Conservation (phyloP, 1,140 invertebrate genomes). For the Adoxophyes honmai region DNA sequence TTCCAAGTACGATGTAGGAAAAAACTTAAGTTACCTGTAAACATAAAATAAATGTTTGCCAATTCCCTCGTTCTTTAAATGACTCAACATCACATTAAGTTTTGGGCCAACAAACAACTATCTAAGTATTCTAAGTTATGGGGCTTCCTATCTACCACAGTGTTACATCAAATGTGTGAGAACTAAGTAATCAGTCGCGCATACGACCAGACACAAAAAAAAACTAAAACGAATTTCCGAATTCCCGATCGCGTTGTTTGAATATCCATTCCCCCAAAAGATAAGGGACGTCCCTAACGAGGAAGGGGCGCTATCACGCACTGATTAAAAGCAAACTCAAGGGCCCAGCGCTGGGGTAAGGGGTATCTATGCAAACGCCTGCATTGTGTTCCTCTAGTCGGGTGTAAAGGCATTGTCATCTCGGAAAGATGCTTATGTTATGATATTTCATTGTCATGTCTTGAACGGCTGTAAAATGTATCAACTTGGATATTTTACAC, state of each 20-base stretch:
- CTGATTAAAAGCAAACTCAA: slow-evolving; percentile 70
- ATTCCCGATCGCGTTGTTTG: slow-evolving; percentile 35
- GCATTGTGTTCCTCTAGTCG: neutral
- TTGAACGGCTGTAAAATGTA: no score
- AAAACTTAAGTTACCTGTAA: no score
- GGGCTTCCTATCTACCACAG: no score
- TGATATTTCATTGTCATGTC: neutral
- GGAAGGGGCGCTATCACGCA: slow-evolving; percentile 53
- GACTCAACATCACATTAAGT: no score
- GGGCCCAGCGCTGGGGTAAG: slow-evolving; percentile 35
- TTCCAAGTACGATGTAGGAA: no score
- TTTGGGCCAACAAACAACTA: no score
- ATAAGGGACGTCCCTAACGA: slow-evolving; percentile 35
- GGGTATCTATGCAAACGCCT: slow-evolving; percentile 23
- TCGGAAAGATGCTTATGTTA: neutral
- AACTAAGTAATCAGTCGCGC: neutral
- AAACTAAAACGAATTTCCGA: neutral
- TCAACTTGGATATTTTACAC: no score
- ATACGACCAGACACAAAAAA: neutral
- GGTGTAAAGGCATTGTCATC: neutral
- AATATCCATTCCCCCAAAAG: slow-evolving; percentile 31
- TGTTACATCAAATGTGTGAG: no score
- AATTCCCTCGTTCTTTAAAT: no score
- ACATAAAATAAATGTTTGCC: no score
- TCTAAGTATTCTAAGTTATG: no score